Percentiles rank a stretch among this genome's conserved stretches.
These are phyloP conservation scores for Tyrannus savana DNA, from an alignment of 2,113 vertebrate genomes.

Conservation along the genomic window DNA sequence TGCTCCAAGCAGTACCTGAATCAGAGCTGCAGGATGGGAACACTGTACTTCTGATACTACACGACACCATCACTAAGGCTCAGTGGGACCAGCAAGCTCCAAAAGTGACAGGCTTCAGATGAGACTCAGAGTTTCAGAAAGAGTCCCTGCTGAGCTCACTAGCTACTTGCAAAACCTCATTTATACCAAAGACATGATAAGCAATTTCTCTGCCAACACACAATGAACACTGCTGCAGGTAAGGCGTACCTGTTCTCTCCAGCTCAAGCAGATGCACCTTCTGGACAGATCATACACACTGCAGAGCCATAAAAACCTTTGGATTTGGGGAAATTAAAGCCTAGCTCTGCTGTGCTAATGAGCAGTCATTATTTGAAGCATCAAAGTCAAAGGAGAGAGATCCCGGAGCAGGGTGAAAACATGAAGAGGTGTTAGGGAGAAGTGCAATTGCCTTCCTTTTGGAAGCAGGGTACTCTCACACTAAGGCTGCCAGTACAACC, in stretches of 20 bases:
- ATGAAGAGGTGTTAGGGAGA: neutral
- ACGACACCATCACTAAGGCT: neutral
- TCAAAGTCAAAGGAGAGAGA: neutral
- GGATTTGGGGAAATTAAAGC: neutral
- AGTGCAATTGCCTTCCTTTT: neutral
- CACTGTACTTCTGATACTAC: neutral
- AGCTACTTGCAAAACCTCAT: neutral
- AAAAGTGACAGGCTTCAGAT: neutral
- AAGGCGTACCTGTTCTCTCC: neutral
- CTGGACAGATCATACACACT: neutral
- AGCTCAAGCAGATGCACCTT: neutral
- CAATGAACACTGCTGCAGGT: rapidly evolving
- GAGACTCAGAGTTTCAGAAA: neutral
- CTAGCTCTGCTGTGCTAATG: neutral
- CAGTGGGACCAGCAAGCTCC: neutral
- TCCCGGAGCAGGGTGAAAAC: neutral
- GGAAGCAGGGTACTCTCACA: neutral
- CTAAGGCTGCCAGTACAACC: neutral
- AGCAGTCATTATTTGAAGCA: neutral
- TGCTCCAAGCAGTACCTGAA: neutral
- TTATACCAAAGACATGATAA: neutral
- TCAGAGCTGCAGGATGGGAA: neutral
- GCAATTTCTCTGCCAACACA: neutral
- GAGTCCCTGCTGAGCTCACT: neutral
- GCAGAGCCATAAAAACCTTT: neutral